phyloP scores from a whole-genome alignment of 2,888 invertebrate genomes.

The Drosophila algonquin region DNA sequence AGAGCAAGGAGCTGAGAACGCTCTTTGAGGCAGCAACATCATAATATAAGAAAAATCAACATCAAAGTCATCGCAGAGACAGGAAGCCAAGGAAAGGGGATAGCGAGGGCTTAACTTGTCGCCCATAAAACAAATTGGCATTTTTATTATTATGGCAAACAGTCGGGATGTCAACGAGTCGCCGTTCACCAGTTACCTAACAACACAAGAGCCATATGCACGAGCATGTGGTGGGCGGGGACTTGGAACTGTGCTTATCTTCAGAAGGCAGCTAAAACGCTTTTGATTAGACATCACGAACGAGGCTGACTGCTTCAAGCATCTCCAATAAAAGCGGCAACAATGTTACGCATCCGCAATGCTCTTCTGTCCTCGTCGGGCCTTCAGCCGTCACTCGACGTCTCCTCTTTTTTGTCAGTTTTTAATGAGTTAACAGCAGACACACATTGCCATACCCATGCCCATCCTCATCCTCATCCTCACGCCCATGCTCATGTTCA shows the following conservation, averaged over 20 bases:
- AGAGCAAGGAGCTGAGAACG: neutral
- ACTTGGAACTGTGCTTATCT: slow-evolving; percentile 40
- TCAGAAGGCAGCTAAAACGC: slow-evolving; percentile 49
- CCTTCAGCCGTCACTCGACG: neutral
- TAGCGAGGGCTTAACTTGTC: slow-evolving; percentile 63
- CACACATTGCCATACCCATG: slow-evolving; percentile 15
- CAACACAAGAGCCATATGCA: neutral
- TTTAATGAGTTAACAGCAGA: slow-evolving; percentile 47
- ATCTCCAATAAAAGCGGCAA: slow-evolving; percentile 41
- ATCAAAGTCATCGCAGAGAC: slow-evolving; percentile 52
- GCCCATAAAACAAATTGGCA: slow-evolving; percentile 74
- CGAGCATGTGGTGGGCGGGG: slow-evolving; percentile 6
- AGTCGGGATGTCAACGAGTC: slow-evolving; percentile 67
- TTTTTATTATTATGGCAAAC: slow-evolving; percentile 74
- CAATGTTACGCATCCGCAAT: slow-evolving; percentile 35
- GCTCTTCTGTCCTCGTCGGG: neutral
- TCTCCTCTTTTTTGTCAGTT: slow-evolving; percentile 22
- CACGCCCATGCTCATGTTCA: neutral
- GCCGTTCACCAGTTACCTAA: neutral
- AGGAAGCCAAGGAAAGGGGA: slow-evolving; percentile 37
- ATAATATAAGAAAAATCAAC: slow-evolving; percentile 54
- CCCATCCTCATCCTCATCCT: neutral
- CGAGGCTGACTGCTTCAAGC: slow-evolving; percentile 29
- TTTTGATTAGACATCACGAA: slow-evolving; percentile 49
- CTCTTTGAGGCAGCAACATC: slow-evolving; percentile 20